Evolutionary conservation across 2,797 vertebrate genomes (phyloP).

Genomic region (Arrhamphus sclerolepis): DNA sequence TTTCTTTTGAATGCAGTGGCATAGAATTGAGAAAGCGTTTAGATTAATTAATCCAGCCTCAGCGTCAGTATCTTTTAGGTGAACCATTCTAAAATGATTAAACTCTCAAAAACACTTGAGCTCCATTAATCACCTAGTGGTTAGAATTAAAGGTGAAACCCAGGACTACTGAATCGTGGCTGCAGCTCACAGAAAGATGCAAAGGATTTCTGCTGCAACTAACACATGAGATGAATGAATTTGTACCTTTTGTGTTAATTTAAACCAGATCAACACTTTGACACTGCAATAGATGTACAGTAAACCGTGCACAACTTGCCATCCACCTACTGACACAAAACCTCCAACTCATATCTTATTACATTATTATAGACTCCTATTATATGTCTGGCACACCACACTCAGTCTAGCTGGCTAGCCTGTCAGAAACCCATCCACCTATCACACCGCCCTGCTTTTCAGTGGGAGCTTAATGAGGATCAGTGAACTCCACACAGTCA

Average conservation of each 20-base stretch:
- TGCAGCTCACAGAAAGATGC: neutral
- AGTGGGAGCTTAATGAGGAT: conserved; percentile 72
- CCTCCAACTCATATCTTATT: too few species aligned
- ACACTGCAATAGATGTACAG: too few species aligned
- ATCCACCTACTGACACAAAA: too few species aligned
- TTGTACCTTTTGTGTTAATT: too few species aligned
- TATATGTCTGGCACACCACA: conserved; percentile 9
- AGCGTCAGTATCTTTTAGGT: conserved; percentile 44
- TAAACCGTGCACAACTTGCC: too few species aligned
- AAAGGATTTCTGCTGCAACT: too few species aligned
- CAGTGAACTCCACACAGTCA: conserved; percentile 67
- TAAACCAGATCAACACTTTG: too few species aligned
- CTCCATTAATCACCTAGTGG: conserved; percentile 41
- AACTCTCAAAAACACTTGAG: conserved; percentile 36
- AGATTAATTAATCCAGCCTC: conserved; percentile 55
- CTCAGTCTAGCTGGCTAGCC: conserved; percentile 27
- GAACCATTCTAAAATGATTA: conserved; percentile 43
- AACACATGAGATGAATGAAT: too few species aligned
- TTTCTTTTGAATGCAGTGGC: conserved; percentile 45
- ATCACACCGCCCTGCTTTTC: conserved; percentile 53
- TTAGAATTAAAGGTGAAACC: conserved; percentile 39
- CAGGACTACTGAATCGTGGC: conserved; percentile 19
- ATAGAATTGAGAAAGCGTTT: conserved; percentile 50
- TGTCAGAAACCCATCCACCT: conserved; percentile 40
- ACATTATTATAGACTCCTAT: neutral